Conservation (phyloP, 2,888 invertebrate genomes). For the Beris morrisii region DNA sequence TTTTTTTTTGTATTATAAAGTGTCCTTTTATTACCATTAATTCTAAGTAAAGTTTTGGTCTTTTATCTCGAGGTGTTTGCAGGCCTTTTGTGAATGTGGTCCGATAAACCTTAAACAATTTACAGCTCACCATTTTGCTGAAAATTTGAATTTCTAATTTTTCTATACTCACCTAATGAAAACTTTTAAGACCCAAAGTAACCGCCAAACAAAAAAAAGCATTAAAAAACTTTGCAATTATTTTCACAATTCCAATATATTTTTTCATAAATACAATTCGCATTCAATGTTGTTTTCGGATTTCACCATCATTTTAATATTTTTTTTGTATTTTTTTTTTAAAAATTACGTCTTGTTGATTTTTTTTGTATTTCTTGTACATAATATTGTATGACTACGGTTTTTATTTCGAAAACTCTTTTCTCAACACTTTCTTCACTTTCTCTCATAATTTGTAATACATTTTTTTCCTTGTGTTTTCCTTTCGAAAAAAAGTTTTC, state of each 20-base stretch:
- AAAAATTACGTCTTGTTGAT: conserved; percentile 18
- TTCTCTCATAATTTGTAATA: conserved; percentile 16
- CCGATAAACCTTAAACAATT: too few relatives aligned
- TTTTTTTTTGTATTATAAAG: too few relatives aligned
- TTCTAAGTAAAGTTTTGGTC: too few relatives aligned
- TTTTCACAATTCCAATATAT: conserved; percentile 24
- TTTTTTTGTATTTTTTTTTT: conserved; percentile 6
- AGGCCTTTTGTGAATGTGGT: too few relatives aligned
- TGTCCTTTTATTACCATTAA: too few relatives aligned
- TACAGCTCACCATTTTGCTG: too few relatives aligned
- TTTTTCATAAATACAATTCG: conserved; percentile 24
- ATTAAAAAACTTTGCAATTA: background rate
- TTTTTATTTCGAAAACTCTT: background rate
- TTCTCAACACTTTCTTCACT: conserved; percentile 18
- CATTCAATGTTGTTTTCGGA: conserved; percentile 5
- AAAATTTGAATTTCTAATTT: too few relatives aligned
- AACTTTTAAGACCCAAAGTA: too few relatives aligned
- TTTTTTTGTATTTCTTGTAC: conserved; percentile 21
- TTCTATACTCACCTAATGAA: too few relatives aligned
- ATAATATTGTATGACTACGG: background rate
- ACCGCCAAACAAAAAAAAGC: too few relatives aligned
- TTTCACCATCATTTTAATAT: background rate
- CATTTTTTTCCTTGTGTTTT: conserved; percentile 8
- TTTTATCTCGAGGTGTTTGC: too few relatives aligned
- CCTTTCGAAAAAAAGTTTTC: conserved; percentile 4